Base-by-base conservation (phyloP, 2,888 invertebrate species). In the Dromius quadrimaculatus region DNA sequence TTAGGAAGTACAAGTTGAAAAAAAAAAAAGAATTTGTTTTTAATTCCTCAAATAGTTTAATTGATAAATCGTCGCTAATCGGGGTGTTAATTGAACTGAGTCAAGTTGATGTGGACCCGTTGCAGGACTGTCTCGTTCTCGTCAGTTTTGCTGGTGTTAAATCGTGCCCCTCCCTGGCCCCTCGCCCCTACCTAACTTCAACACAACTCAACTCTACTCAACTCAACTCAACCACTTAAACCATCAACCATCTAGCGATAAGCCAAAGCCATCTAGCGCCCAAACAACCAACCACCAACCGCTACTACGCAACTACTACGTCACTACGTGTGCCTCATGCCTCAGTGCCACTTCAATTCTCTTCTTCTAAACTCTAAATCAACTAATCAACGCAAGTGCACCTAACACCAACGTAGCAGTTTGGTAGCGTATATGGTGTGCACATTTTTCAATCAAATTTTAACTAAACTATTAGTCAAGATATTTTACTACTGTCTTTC, bases 41-140 rank as follows among this genome's bases (percentile, higher is more conserved):
- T n/a, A n/a, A n/a, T n/a, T n/a, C n/a, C n/a, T n/a, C n/a, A n/a
- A n/a, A n/a, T n/a, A n/a, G n/a, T n/a, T n/a, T n/a, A n/a, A n/a
- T n/a, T n/a, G n/a, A n/a, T n/a, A n/a, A n/a, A n/a, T n/a, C n/a
- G n/a, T n/a, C n/a, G n/a, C n/a, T n/a, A n/a, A n/a, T n/a, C n/a
- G n/a, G n/a, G n/a, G 11, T 3, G 41, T 41, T 13, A 8, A 41
- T n/a, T 41, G 41, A 50, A 61, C 38, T 61, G 61, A 61, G 61
- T 61, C 38, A 36, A 38, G 68, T 50, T 75, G 76, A 74, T 80
- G 80, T 80, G 80, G 80, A 79, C 80, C 79, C 75, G 75, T 81
- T 81, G 76, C 82, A 82, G 82, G 82, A 78, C 79, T 77, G 77
- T 70, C 62, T 47, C 64, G 19, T 3, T 5, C 28, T 28, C 47